Evolutionary conservation across 2,888 invertebrate species (phyloP).

Genomic region (Hypomecis atomaria): DNA sequence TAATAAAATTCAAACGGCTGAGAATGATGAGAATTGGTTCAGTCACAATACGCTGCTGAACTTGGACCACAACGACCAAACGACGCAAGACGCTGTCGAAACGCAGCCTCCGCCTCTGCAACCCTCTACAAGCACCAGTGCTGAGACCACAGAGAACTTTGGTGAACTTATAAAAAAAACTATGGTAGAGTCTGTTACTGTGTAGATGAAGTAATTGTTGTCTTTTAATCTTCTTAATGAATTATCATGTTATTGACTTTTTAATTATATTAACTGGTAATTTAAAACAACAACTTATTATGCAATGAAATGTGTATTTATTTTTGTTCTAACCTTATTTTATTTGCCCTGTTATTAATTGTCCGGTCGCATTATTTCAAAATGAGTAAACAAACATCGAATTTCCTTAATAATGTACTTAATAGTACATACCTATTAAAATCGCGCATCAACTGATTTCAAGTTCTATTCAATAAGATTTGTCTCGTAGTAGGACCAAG

Average conservation of each 20-base stretch:
- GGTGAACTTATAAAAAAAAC: constrained; percentile 97
- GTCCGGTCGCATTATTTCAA: background rate
- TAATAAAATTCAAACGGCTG: constrained; percentile 87
- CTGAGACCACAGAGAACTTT: constrained; percentile 88
- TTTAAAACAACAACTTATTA: constrained; percentile 40
- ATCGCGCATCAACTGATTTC: no score
- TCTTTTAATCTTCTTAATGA: constrained; percentile 71
- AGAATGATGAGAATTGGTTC: constrained; percentile 82
- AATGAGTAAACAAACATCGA: no score
- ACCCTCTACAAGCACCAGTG: constrained; percentile 53
- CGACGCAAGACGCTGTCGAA: constrained; percentile 67
- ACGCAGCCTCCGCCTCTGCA: constrained; percentile 52
- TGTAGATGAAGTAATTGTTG: constrained; percentile 85
- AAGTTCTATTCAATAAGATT: no score
- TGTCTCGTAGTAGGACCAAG: no score
- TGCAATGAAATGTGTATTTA: constrained; percentile 32
- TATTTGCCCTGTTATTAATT: constrained; percentile 9
- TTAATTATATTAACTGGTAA: constrained; percentile 75
- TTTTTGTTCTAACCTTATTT: constrained; percentile 31
- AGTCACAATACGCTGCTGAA: constrained; percentile 75
- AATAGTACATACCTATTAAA: no score
- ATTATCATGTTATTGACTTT: constrained; percentile 77
- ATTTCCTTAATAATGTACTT: no score
- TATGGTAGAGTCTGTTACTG: constrained; percentile 95
- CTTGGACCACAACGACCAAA: constrained; percentile 70